These are phyloP conservation scores for Drosophila niveifrons DNA, from an alignment of 2,888 invertebrate species.

Conservation along the genomic window DNA sequence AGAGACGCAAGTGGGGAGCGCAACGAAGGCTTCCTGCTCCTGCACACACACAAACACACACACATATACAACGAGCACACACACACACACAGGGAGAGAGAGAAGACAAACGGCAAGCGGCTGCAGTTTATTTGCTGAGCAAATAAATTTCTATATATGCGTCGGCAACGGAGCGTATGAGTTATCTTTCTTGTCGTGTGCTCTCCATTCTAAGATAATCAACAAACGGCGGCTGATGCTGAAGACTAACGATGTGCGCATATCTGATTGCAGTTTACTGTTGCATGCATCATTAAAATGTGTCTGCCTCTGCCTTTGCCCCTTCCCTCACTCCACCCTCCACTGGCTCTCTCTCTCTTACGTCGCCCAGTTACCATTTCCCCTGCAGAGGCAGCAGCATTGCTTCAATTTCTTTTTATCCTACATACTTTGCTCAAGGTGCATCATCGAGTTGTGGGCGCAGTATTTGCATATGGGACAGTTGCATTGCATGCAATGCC, in stretches of 20 bases:
- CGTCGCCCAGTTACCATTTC: conserved; percentile 8
- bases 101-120: conserved; percentile 12
- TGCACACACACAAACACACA: conserved; percentile 23
- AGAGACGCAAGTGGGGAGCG: conserved; percentile 10
- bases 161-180: conserved; percentile 71
- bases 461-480: conserved; percentile 73
- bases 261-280: conserved; percentile 79
- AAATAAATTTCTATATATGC: conserved; percentile 75
- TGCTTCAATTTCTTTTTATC: conserved; percentile 76
- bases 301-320: conserved; percentile 66
- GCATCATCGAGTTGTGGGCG: conserved; percentile 63
- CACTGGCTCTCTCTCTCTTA: not conserved
- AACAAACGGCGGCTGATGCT: conserved; percentile 76
- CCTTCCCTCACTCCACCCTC: conserved; percentile 23
- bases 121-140: conserved; percentile 80
- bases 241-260: conserved; percentile 81
- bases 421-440: conserved; percentile 74
- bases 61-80: conserved; percentile 10
- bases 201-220: conserved; percentile 76
- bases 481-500: conserved; percentile 2
- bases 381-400: conserved; percentile 27
- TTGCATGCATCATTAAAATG: conserved; percentile 84
- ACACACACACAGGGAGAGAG: conserved; percentile 13
- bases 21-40: conserved; percentile 16
- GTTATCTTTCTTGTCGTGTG: conserved; percentile 78